Evolutionary conservation across 1,140 invertebrate genomes (phyloP), one percentile per base, ranked within the genome.

Genomic region (Pseudomyrmex gracilis): DNA sequence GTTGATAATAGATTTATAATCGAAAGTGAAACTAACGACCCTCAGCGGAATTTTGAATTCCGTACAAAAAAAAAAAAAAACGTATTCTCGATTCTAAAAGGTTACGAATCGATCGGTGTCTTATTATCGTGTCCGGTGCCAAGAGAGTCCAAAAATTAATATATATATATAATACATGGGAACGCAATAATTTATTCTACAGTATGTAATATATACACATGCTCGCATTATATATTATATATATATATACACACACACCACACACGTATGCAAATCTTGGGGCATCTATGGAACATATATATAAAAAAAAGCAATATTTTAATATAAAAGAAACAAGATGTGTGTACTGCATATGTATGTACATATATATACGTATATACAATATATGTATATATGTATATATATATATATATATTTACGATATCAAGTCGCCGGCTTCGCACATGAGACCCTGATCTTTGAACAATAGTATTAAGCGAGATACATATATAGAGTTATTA

Each of bases 261-360:
- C 45, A 49, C 47, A 60, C 84, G 63, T 83, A 57, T 67, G 86
- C 76, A 85, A 83, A 34, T 85, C 87, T 91, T 89, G 82, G 20
- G 86, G 85, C 86, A 71, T 88, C 66, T 85, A 89, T 83, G 76
- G 88, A 88, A 88, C 76, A 77, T 91, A 90, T 84, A 34, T 34
- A 34, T 34, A 34, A 34, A 34, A 34, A 34, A 90, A 90, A 91
- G 86, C 76, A 90, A 91, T 92, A 92, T 92, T 92, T 92, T 92
- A 91, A 87, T 91, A 92, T 90, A 51, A 49, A 34, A 78, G 57
- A 70, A 49, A 49, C 63, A 84, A 85, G 63, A 80, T 51, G 34
- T 74, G 70, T 82, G 87, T 82, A 88, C 86, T 89, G 88, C 73
- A 70, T 73, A 70, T 73, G n/a, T n/a, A n/a, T n/a, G n/a, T n/a